A percentile compares a stretch with the other conserved stretches of the same genome.
Conservation (phyloP, 2,888 invertebrate species). For the Agapostemon virescens region DNA sequence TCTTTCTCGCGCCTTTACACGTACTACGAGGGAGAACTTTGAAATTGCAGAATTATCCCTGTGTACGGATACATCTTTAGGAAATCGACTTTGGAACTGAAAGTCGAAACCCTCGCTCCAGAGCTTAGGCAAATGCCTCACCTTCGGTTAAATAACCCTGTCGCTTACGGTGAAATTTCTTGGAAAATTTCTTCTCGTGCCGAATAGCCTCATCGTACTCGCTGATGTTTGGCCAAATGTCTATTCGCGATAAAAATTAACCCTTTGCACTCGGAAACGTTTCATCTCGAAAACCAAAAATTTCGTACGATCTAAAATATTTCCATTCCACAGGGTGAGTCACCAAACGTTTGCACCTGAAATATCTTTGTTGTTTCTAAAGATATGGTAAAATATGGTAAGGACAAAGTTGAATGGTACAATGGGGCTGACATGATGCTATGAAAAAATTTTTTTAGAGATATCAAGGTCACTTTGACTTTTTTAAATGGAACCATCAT, state of each 20-base stretch:
- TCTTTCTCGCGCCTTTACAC: conserved; percentile 57
- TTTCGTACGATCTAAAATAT: no score
- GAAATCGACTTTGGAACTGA: conserved; percentile 60
- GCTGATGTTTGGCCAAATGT: neutral
- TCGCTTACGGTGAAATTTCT: conserved; percentile 26
- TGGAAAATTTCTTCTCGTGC: conserved; percentile 21
- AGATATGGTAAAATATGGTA: no score
- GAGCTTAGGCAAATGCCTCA: conserved; percentile 46
- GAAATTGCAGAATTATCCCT: conserved; percentile 58
- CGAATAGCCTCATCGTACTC: neutral
- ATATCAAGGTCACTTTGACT: no score
- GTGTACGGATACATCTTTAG: conserved; percentile 50
- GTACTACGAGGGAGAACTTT: conserved; percentile 54
- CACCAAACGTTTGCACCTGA: no score
- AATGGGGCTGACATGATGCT: no score
- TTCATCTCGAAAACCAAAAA: no score
- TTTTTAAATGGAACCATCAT: no score
- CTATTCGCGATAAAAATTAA: neutral
- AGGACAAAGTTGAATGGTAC: no score
- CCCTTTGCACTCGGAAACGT: neutral
- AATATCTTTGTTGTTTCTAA: no score
- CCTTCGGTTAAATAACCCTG: conserved; percentile 42
- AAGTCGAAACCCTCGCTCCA: conserved; percentile 41
- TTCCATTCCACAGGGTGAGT: no score
- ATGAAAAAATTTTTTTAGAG: no score